Percentiles rank a stretch among this genome's conserved stretches.
Evolutionary conservation across 2,888 invertebrate species (phyloP).

Genomic region (Ryuthela nishihirai): DNA sequence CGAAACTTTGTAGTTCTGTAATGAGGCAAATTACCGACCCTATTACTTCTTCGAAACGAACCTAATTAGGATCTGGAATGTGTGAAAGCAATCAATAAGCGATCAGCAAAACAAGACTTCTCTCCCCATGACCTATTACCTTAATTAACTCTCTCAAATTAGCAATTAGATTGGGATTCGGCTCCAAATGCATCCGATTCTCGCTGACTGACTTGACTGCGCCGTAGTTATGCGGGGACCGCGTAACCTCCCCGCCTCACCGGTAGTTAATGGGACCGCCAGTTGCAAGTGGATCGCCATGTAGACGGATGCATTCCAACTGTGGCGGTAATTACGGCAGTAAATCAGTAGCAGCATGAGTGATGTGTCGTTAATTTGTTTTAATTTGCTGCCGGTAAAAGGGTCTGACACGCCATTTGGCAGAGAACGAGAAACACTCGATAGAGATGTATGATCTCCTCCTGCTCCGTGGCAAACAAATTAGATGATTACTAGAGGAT

Average conservation of each 20-base stretch:
- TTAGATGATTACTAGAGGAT: too few species aligned
- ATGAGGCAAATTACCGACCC: conserved; percentile 32
- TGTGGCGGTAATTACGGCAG: conserved; percentile 30
- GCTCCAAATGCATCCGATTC: conserved; percentile 27
- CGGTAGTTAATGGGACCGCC: too few species aligned
- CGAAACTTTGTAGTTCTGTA: conserved; percentile 9
- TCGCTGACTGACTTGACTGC: conserved; percentile 19
- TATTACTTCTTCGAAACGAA: conserved; percentile 31
- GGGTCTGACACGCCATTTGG: conserved; percentile 33
- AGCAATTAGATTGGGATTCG: conserved; percentile 33
- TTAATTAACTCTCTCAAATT: conserved; percentile 36
- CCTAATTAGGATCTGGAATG: conserved; percentile 31
- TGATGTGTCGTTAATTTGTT: conserved; percentile 35
- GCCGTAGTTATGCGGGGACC: conserved; percentile 10
- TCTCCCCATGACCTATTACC: conserved; percentile 37
- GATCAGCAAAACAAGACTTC: conserved; percentile 33
- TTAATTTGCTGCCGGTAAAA: conserved; percentile 32
- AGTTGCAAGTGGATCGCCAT: too few species aligned
- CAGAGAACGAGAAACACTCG: conserved; percentile 3
- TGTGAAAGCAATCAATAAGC: conserved; percentile 37
- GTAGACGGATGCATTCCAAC: too few species aligned
- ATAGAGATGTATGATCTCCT: conserved; percentile 25
- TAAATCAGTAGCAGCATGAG: conserved; percentile 34
- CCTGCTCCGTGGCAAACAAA: conserved; percentile 9
- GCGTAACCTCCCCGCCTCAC: too few species aligned